Evolutionary conservation across 1,140 invertebrate species (phyloP), one percentile per base, ranked within the genome.

Genomic region (Probaryconus sp.): DNA sequence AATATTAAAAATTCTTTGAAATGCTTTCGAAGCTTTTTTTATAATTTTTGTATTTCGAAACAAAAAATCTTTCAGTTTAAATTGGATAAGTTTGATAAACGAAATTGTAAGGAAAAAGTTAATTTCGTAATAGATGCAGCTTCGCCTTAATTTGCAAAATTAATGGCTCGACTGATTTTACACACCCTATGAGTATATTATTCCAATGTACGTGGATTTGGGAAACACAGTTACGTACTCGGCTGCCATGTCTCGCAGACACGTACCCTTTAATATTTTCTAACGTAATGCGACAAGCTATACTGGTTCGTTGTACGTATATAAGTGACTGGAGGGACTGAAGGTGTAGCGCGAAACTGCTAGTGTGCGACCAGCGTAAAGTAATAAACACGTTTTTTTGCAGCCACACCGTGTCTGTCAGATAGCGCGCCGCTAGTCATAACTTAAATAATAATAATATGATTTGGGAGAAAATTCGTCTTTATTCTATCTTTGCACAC

Each of bases 231-330:
- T 51, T 38, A 51, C 37, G 55, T 53, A 48, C 17, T 51, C 14
- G 16, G 48, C 17, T 42, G 35, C 18, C 30, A 50, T 37, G 38
- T 42, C 38, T 26, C 20, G 18, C 42, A 51, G 51, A 31, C 53
- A 58, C 68, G 53, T 28, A 45, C 60, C 17, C 45, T 51, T 58
- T 45, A 56, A 64, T 58, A 58, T 64, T 64, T 37, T 18, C 51
- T 58, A 64, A 51, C 51, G 28, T 60, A 43, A 68, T 37, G 43
- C 21, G 14, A 48, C 18, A 26, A 30, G 24, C 13, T 33, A 24
- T 24, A 3, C 21, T 7, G 7, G 21, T 24, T 24, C 21, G 21
- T 7, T 24, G 13, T 9, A 17, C 16, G 16, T 17, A 2, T 10
- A 17, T 38, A 14, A 4, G 2, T 7, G 10, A n/a, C n/a, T n/a